Evolutionary conservation across 2,888 invertebrate species (phyloP), one percentile per base, ranked within the genome.

Genomic region (Acanthoscelides obtectus): DNA sequence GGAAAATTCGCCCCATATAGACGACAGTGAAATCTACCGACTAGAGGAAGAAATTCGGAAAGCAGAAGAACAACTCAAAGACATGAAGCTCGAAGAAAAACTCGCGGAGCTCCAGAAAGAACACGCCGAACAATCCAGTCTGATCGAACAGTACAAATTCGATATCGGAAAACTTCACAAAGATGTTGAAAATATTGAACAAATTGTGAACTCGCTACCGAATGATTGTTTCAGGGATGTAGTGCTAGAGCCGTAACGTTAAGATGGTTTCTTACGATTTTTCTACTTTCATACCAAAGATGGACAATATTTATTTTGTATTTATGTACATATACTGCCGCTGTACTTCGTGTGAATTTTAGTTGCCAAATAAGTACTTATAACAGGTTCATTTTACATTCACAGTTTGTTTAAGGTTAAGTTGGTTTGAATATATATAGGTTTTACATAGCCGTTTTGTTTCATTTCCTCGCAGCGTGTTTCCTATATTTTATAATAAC

Each of bases 121-220:
- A 72, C 83, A 85, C 65, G 81, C 80, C 69, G 79, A 79, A 12
- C 86, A 86, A 74, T 81, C 82, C 76, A 92, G 92, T 78, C 90
- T 93, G 88, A 91, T 96, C 79, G 92, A 93, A 74, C 90, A 92
- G 78, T 95, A 96, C 80, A 91, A 93, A 81, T 91, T 91, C n/a
- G 94, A 96, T 81, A 89, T 95, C 68, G 88, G 86, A 66, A 87
- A 89, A 74, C 87, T 97, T 20, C 87, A 89, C 75, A 86, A 86
- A 2, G 96, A 97, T 84, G 97, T 97, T 0, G 89, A 90, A 2
- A 97, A 96, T 82, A 91, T 97, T 69, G 91, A 92, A 80, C 90
- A 91, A 67, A 97, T 98, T 78, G 88, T 92, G 1, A 90, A 91
- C 70, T 90, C 95, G 72, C 87, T 98, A 74, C 98, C 97, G 0